Conservation (phyloP, 2,797 vertebrate genomes). For the Hydrocynus forskahlii region DNA sequence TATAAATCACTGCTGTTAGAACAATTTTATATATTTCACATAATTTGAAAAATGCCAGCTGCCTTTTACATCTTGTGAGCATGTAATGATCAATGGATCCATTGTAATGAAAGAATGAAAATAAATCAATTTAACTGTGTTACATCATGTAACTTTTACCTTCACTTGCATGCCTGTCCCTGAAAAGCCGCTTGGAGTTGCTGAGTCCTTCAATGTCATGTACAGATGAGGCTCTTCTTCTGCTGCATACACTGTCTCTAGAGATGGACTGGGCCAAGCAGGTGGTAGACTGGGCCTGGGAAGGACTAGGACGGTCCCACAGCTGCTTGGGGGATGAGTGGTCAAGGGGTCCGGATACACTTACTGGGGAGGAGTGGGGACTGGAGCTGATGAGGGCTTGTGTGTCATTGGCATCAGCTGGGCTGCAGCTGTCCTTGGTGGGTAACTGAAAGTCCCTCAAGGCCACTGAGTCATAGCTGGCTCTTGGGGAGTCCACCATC, state of each 20-base stretch:
- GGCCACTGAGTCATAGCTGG: slow-evolving; percentile 87
- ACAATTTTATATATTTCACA: no score
- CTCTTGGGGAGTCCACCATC: slow-evolving; percentile 90
- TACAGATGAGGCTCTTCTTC: slow-evolving; percentile 94
- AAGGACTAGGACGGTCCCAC: slow-evolving; percentile 88
- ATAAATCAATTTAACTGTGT: no score
- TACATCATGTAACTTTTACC: slow-evolving; percentile 73
- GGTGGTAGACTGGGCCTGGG: slow-evolving; percentile 85
- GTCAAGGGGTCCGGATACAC: slow-evolving; percentile 86
- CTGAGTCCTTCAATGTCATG: slow-evolving; percentile 94
- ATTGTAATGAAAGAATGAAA: no score
- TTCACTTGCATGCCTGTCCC: slow-evolving; percentile 90
- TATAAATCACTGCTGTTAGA: background rate
- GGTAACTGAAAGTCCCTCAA: slow-evolving; percentile 93
- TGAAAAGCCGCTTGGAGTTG: slow-evolving; percentile 88
- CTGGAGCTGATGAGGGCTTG: slow-evolving; percentile 91
- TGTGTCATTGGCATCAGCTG: slow-evolving; percentile 91
- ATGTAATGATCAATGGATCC: no score
- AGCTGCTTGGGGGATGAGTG: slow-evolving; percentile 92
- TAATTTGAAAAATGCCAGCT: no score
- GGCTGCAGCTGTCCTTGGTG: slow-evolving; percentile 90
- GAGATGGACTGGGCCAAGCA: slow-evolving; percentile 89
- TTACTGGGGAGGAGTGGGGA: slow-evolving; percentile 87
- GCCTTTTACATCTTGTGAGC: no score
- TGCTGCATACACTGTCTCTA: slow-evolving; percentile 89